Percentiles rank a stretch among this genome's conserved stretches.
Conservation (phyloP, 2,888 invertebrate genomes). For the Drosophila mulleri region DNA sequence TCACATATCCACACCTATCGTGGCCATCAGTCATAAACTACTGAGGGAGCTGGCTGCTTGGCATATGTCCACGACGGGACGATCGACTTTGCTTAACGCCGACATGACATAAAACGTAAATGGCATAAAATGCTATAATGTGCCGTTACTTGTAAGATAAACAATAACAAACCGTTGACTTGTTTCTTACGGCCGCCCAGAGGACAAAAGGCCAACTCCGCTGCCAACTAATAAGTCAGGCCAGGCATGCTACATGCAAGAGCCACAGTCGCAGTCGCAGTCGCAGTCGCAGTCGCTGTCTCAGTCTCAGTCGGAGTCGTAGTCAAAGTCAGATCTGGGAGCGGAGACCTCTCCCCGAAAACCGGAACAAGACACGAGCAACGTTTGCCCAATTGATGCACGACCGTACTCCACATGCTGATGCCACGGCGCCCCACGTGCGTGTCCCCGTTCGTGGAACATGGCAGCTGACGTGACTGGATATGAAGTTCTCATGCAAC, state of each 20-base stretch:
- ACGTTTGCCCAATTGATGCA: conserved; percentile 51
- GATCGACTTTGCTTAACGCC: conserved; percentile 55
- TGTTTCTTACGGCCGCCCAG: conserved; percentile 49
- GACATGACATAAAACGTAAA: conserved; percentile 74
- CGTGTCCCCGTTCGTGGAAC: conserved; percentile 3
- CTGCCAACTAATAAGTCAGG: conserved; percentile 59
- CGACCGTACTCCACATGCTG: conserved; percentile 31
- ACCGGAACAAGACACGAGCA: conserved; percentile 44
- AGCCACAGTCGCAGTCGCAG: not conserved
- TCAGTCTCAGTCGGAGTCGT: not conserved
- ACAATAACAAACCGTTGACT: conserved; percentile 69
- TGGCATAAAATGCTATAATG: conserved; percentile 80
- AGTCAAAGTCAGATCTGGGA: conserved; percentile 1
- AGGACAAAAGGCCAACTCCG: conserved; percentile 52
- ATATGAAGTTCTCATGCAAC: conserved; percentile 6
- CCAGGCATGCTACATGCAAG: conserved; percentile 68
- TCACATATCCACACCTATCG: conserved; percentile 59
- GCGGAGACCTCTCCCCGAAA: conserved; percentile 4
- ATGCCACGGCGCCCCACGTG: conserved; percentile 21
- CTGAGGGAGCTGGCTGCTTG: conserved; percentile 36
- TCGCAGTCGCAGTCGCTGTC: not conserved
- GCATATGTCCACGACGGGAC: conserved; percentile 39
- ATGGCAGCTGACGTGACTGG: conserved; percentile 29
- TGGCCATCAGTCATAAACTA: conserved; percentile 77
- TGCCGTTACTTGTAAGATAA: conserved; percentile 69